Conservation (phyloP, 2,888 invertebrate species). For the Pheosia gnoma region DNA sequence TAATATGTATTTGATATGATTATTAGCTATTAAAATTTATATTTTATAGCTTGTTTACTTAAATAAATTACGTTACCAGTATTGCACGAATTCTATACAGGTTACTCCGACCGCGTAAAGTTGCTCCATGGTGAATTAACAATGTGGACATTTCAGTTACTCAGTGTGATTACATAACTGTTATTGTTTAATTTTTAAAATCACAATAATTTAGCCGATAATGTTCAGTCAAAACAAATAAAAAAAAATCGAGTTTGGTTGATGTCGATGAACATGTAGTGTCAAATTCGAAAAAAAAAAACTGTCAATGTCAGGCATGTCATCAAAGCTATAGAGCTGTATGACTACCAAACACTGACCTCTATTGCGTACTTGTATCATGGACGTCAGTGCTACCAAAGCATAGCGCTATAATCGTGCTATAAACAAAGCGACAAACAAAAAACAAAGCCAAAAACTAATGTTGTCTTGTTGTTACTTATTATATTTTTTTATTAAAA, state of each 20-base stretch:
- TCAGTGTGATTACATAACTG: slow-evolving; percentile 26
- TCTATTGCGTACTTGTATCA: no score
- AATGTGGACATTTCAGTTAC: slow-evolving; percentile 17
- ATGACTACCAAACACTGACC: no score
- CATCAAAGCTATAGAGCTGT: no score
- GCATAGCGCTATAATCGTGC: no score
- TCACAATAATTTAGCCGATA: slow-evolving; percentile 28
- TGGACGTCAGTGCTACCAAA: no score
- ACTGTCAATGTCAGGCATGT: not conserved
- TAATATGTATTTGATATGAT: not conserved
- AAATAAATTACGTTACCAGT: slow-evolving; percentile 54
- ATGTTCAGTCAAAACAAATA: not conserved
- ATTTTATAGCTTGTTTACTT: not conserved
- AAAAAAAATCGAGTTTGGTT: no score
- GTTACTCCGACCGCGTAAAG: slow-evolving; percentile 66
- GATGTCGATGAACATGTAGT: no score
- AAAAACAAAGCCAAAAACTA: no score
- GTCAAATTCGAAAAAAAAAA: no score
- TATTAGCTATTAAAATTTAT: not conserved
- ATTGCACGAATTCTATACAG: slow-evolving; percentile 62
- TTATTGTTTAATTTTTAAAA: slow-evolving; percentile 13
- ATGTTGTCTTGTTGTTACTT: no score
- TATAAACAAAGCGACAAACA: no score
- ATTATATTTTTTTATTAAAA: no score
- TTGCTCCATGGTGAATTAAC: slow-evolving; percentile 57